These are phyloP conservation scores for Neopipo cinnamomea DNA, from an alignment of 2,113 vertebrate species.

Conservation along the genomic window DNA sequence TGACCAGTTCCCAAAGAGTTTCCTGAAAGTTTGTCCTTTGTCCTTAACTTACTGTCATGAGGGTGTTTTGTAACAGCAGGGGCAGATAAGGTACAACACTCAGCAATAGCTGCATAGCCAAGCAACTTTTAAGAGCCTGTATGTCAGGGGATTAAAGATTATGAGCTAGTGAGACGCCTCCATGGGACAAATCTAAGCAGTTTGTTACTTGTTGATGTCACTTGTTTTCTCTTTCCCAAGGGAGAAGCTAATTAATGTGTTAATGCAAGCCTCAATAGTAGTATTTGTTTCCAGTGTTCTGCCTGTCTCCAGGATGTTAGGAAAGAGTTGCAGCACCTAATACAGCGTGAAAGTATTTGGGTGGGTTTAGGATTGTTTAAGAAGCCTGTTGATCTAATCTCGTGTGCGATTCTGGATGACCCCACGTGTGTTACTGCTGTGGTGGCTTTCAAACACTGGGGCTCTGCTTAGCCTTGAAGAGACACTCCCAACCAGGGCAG, in stretches of 20 bases:
- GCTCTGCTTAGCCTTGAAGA: background rate
- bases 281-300: conserved; percentile 28
- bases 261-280: background rate
- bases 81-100: background rate
- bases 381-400: background rate
- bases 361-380: background rate
- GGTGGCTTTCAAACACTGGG: background rate
- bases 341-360: background rate
- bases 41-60: background rate
- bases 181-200: background rate
- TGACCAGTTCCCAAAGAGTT: background rate
- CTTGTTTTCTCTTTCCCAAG: background rate
- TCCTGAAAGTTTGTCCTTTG: background rate
- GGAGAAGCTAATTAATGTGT: background rate
- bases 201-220: background rate
- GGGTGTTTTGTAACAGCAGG: conserved; percentile 13
- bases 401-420: background rate
- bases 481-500: background rate
- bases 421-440: background rate
- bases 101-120: background rate
- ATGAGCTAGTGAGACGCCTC: background rate
- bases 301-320: background rate
- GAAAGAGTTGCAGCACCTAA: background rate
- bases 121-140: background rate
- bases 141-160: conserved; percentile 5